These are phyloP conservation scores for Phycodurus eques DNA, from an alignment of 2,113 vertebrate species.

Conservation along the genomic window DNA sequence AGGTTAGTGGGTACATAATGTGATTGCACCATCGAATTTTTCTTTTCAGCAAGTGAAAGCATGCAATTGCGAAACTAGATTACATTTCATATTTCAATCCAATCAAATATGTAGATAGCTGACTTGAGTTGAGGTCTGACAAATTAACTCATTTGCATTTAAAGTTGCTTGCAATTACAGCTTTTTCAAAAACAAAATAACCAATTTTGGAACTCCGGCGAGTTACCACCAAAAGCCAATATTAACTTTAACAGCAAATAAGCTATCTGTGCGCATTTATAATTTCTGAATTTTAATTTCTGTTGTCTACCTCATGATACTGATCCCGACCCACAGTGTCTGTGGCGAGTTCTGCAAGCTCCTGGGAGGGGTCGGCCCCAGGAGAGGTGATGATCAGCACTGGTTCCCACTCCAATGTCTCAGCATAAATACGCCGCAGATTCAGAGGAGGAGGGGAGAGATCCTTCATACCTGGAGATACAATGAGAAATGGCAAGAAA, in stretches of 20 bases:
- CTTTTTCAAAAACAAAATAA: not conserved
- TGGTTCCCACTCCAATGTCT: slow-evolving; percentile 89
- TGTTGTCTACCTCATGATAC: slow-evolving; percentile 83
- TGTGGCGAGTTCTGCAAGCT: slow-evolving; percentile 88
- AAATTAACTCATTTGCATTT: not conserved
- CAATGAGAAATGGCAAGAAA: slow-evolving; percentile 5
- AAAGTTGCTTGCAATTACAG: not conserved
- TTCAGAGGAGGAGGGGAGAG: slow-evolving; percentile 88
- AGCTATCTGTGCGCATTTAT: not conserved
- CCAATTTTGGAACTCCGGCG: not conserved
- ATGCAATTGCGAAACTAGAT: slow-evolving; percentile 11
- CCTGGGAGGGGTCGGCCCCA: slow-evolving; percentile 96
- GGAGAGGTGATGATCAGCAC: slow-evolving; percentile 95
- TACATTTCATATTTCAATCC: not conserved
- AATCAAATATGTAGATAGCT: not conserved
- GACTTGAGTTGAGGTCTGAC: not conserved
- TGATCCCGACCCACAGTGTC: slow-evolving; percentile 79
- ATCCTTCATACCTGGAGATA: slow-evolving; percentile 83
- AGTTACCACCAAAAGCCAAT: not conserved
- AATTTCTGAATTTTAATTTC: slow-evolving; percentile 6
- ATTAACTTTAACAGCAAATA: not conserved
- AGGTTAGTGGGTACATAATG: slow-evolving; percentile 9
- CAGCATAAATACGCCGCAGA: slow-evolving; percentile 84
- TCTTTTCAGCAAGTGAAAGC: not conserved
- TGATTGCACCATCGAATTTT: slow-evolving; percentile 29